Conservation (phyloP, 1,140 invertebrate species). For the Gerris buenoi region DNA sequence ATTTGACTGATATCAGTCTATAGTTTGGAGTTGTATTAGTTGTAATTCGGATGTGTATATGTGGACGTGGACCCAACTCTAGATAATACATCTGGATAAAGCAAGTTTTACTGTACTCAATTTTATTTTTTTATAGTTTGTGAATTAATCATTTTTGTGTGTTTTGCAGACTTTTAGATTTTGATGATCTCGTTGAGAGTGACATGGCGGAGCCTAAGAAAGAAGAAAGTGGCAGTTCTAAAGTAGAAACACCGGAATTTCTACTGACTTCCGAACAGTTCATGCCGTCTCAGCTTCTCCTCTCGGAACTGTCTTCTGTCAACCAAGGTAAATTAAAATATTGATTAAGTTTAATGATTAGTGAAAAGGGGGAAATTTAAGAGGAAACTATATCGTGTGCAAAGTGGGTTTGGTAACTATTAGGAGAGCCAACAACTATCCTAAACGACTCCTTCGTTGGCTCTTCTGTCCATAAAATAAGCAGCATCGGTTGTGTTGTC, state of each 20-base stretch:
- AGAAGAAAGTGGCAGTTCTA: neutral
- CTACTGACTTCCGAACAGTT: neutral
- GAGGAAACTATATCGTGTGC: too few relatives aligned
- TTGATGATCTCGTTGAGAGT: conserved; percentile 11
- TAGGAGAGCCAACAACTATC: too few relatives aligned
- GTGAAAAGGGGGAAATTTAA: too few relatives aligned
- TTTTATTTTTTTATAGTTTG: neutral
- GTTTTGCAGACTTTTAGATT: conserved; percentile 34
- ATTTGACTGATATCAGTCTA: too few relatives aligned
- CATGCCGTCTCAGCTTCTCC: conserved; percentile 6
- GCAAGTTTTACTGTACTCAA: neutral
- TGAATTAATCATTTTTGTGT: neutral
- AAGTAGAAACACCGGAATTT: neutral
- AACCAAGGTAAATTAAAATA: neutral
- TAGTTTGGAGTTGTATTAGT: too few relatives aligned
- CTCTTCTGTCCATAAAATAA: too few relatives aligned
- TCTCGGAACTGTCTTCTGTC: neutral
- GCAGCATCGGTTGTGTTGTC: too few relatives aligned
- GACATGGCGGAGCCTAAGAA: neutral
- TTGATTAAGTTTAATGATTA: too few relatives aligned
- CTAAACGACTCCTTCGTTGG: too few relatives aligned
- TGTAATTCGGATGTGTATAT: too few relatives aligned
- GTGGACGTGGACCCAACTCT: neutral
- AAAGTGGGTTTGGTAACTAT: too few relatives aligned
- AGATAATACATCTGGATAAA: neutral